Percentiles rank a stretch among this genome's conserved stretches.
Evolutionary conservation across 2,888 invertebrate species (phyloP).

Genomic region (Glomeris marginata): DNA sequence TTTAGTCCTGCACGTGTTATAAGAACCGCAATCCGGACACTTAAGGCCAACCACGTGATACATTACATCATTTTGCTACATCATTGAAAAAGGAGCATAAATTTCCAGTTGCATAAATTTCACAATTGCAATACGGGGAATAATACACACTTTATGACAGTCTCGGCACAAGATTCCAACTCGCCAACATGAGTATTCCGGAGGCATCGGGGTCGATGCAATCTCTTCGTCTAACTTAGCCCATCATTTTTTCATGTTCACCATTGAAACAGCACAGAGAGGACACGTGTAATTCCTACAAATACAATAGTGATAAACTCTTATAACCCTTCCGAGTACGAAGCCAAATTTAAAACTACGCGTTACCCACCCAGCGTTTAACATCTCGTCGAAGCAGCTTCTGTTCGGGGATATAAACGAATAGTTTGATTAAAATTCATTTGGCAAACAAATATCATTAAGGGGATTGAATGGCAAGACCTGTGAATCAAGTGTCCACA

Average conservation of each 20-base stretch:
- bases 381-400: slow-evolving; percentile 18
- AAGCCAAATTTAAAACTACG: slow-evolving; percentile 13
- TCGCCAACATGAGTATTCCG: slow-evolving; percentile 60
- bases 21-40: slow-evolving; percentile 73
- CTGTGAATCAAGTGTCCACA: slow-evolving; percentile 78
- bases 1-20: slow-evolving; percentile 54
- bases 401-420: slow-evolving; percentile 21
- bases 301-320: neutral
- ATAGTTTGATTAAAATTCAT: slow-evolving; percentile 9
- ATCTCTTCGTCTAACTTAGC: slow-evolving; percentile 68
- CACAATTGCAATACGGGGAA: neutral
- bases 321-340: neutral
- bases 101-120: neutral
- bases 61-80: slow-evolving; percentile 59
- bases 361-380: slow-evolving; percentile 7
- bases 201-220: slow-evolving; percentile 64
- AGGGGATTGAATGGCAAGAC: slow-evolving; percentile 44
- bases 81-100: slow-evolving; percentile 15
- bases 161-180: slow-evolving; percentile 78
- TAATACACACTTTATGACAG: slow-evolving; percentile 58
- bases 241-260: slow-evolving; percentile 71
- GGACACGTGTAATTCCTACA: slow-evolving; percentile 73
- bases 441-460: slow-evolving; percentile 39
- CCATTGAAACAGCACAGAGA: slow-evolving; percentile 70
- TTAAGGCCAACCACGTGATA: slow-evolving; percentile 81